Conservation (phyloP, 2,888 invertebrate species). For the Sisyra nigra region DNA sequence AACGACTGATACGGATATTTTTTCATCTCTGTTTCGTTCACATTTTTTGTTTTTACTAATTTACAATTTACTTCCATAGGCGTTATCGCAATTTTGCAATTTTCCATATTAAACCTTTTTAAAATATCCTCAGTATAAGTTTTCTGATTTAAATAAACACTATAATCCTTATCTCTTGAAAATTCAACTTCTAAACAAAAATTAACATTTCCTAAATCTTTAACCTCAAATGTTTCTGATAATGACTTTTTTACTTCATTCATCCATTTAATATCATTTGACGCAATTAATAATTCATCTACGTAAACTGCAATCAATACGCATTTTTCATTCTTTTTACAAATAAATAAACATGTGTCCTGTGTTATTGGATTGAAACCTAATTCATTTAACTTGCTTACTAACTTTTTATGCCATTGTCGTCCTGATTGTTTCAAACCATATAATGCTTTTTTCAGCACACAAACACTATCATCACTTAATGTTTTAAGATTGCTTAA, state of each 20-base stretch:
- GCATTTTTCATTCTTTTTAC: background rate
- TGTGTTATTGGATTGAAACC: background rate
- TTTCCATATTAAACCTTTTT: too few species aligned
- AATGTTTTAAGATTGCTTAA: too few species aligned
- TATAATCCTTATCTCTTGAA: too few species aligned
- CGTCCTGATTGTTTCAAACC: conserved; percentile 2
- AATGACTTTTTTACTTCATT: background rate
- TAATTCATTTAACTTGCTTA: background rate
- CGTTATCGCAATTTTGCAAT: too few species aligned
- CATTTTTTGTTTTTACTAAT: too few species aligned
- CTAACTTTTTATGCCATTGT: background rate
- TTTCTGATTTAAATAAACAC: too few species aligned
- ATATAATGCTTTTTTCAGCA: background rate
- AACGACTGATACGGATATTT: too few species aligned
- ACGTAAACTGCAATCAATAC: background rate
- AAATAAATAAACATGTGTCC: background rate
- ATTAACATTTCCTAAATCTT: too few species aligned
- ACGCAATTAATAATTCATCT: background rate
- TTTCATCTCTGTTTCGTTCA: too few species aligned
- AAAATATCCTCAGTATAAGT: too few species aligned
- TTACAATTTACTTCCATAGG: too few species aligned
- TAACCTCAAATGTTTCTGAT: background rate
- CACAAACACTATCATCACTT: background rate
- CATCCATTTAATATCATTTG: background rate
- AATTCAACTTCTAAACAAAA: too few species aligned